phyloP scores from a whole-genome alignment of 2,113 vertebrate genomes.

The Phoenicopterus ruber region DNA sequence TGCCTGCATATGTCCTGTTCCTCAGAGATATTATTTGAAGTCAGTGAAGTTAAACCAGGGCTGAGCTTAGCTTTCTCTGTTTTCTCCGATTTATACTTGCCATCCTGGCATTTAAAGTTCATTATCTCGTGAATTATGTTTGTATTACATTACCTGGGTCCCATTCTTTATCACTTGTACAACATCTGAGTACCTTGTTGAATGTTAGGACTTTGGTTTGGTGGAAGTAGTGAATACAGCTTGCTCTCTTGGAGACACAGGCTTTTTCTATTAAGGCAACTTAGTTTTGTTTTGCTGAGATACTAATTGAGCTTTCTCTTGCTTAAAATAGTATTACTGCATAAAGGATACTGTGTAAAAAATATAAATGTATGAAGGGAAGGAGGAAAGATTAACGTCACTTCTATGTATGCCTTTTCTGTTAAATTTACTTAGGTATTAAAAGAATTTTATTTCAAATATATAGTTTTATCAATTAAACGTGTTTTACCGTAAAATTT shows the following conservation, averaged over 20 bases:
- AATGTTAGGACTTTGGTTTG: background rate
- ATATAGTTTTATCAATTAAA: background rate
- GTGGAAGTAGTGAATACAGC: background rate
- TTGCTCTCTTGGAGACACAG: background rate
- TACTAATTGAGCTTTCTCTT: background rate
- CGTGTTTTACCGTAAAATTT: background rate
- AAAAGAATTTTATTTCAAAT: background rate
- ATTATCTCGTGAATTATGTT: background rate
- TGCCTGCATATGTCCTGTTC: background rate
- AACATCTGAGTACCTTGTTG: background rate
- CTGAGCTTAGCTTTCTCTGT: background rate
- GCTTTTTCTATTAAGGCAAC: background rate
- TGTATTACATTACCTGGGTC: background rate
- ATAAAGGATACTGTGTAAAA: background rate
- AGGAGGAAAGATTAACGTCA: background rate
- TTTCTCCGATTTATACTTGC: background rate
- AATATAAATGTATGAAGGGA: background rate
- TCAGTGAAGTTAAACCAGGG: background rate
- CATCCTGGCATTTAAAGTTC: background rate
- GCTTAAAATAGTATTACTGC: background rate
- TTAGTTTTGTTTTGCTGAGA: background rate
- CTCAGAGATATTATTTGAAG: background rate
- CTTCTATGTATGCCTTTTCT: background rate
- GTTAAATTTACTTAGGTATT: background rate
- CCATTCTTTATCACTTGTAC: background rate